phyloP scores from a whole-genome alignment of 1,140 invertebrate genomes.

The Chionoecetes opilio region DNA sequence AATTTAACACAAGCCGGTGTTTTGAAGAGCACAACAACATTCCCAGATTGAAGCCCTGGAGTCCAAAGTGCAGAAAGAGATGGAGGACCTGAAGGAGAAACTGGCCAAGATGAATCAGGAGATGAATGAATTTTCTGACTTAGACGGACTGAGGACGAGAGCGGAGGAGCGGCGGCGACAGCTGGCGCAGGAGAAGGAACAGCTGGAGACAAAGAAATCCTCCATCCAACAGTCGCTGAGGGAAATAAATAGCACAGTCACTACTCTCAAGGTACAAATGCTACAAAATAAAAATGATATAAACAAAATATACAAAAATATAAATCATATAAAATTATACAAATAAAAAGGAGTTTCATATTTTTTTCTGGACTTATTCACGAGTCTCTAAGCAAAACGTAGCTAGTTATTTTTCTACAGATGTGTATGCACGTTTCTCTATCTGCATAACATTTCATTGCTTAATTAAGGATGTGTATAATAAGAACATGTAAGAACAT shows the following conservation, averaged over 20 bases:
- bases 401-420: no score
- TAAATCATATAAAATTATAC: no score
- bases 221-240: constrained; percentile 81
- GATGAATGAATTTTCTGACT: constrained; percentile 84
- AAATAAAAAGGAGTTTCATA: no score
- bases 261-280: constrained; percentile 82
- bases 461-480: no score
- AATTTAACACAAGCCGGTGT: neutral
- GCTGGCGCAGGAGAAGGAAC: constrained; percentile 84
- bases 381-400: no score
- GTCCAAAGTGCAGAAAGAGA: constrained; percentile 86
- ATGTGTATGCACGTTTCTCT: no score
- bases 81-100: constrained; percentile 84
- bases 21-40: constrained; percentile 17
- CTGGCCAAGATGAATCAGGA: constrained; percentile 85
- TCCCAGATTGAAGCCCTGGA: constrained; percentile 86
- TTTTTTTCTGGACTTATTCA: no score
- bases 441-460: no score
- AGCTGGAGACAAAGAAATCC: constrained; percentile 83
- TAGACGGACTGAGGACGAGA: constrained; percentile 84
- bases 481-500: no score
- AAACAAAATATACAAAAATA: no score
- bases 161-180: constrained; percentile 85
- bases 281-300: no score
- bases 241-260: constrained; percentile 74